phyloP scores from a whole-genome alignment of 2,888 invertebrate genomes.

The Gordius sp. region DNA sequence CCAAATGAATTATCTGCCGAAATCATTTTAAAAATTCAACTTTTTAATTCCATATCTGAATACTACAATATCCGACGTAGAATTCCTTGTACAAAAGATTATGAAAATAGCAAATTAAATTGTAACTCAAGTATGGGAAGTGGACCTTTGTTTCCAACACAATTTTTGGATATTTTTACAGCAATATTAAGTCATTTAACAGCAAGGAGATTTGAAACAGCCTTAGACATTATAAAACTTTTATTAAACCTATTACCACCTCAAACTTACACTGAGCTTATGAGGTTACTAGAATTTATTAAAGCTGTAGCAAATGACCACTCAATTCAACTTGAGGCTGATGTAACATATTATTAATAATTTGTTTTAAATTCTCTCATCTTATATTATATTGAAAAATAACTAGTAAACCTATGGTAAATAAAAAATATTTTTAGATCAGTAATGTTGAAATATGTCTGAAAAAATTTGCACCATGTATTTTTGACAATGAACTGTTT shows the following conservation, averaged over 20 bases:
- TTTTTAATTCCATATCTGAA: slow-evolving; percentile 4
- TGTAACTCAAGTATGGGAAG: too few relatives aligned
- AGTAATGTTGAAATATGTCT: slow-evolving; percentile 5
- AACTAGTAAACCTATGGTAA: neutral
- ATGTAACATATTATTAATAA: neutral
- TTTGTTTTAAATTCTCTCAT: neutral
- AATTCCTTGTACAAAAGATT: neutral
- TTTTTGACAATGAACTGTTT: slow-evolving; percentile 9
- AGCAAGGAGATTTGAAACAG: neutral
- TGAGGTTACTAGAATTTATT: neutral
- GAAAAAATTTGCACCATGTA: slow-evolving; percentile 4
- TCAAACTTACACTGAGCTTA: neutral
- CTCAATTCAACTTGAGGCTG: neutral
- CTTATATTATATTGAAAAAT: neutral
- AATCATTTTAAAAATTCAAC: neutral
- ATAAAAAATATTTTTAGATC: neutral
- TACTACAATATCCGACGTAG: neutral
- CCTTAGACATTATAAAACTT: neutral
- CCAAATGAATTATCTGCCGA: neutral
- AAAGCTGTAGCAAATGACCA: neutral
- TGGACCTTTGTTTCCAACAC: neutral
- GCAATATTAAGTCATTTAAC: neutral
- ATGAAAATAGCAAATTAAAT: neutral
- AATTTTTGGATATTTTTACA: slow-evolving; percentile 3
- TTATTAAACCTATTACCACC: neutral